Conservation (phyloP, 2,797 vertebrate genomes). For the Sebastes dallii region DNA sequence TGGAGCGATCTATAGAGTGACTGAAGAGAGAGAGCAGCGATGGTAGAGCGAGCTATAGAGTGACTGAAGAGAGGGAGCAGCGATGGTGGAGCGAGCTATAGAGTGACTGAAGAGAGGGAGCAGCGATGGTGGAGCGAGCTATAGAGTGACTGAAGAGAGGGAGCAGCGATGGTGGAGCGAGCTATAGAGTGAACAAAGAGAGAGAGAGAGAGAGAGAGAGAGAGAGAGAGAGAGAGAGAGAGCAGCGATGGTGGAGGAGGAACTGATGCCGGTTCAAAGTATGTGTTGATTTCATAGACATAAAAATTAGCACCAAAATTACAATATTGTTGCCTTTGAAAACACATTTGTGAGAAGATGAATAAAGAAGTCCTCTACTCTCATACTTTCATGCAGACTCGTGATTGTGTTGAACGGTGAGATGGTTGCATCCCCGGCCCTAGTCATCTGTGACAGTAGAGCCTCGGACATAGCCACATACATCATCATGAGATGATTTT, state of each 20-base stretch:
- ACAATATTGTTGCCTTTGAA: not conserved
- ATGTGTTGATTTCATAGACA: not conserved
- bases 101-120: too few species aligned
- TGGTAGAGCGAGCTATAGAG: too few species aligned
- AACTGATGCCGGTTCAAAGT: not conserved
- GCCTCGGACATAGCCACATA: not conserved
- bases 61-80: fast-evolving
- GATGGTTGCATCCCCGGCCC: not conserved
- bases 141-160: fast-evolving
- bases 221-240: too few species aligned
- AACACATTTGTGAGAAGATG: not conserved
- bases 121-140: too few species aligned
- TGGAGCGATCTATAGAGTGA: too few species aligned
- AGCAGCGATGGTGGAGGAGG: too few species aligned
- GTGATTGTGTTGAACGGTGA: not conserved
- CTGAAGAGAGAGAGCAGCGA: too few species aligned
- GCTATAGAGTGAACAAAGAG: too few species aligned
- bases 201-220: too few species aligned
- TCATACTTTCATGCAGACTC: not conserved
- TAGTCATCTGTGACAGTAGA: not conserved
- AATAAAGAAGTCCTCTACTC: not conserved
- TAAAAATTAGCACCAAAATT: not conserved
- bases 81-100: fast-evolving
- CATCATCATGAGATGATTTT: not conserved
- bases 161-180: too few species aligned